Evolutionary conservation across 2,797 vertebrate genomes (phyloP).

Genomic region (Aphelocoma californica): DNA sequence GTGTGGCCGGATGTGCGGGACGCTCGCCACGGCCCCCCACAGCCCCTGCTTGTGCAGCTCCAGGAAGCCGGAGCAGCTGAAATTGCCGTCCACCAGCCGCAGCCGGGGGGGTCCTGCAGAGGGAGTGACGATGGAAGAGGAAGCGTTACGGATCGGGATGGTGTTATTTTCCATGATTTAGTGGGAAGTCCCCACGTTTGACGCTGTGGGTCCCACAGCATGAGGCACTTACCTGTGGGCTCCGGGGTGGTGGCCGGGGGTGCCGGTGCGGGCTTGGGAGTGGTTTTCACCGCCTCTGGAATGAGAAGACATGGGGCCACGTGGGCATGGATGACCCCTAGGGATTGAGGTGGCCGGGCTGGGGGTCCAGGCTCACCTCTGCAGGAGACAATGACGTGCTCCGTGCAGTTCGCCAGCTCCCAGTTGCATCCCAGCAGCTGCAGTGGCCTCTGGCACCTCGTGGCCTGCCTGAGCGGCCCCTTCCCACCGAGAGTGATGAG

Average conservation of each 20-base stretch:
- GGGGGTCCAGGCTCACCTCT: constrained; percentile 29
- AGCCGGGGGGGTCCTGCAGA: constrained; percentile 35
- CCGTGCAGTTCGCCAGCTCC: background rate
- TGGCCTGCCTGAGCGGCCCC: accelerated
- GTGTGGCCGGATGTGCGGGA: accelerated
- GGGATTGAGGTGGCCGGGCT: accelerated
- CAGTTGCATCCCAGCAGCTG: background rate
- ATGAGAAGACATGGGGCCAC: background rate
- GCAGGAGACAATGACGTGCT: background rate
- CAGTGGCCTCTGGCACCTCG: accelerated
- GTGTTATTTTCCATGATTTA: accelerated
- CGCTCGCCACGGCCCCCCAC: constrained; percentile 4
- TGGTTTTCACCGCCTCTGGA: constrained; percentile 44
- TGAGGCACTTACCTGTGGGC: constrained; percentile 39
- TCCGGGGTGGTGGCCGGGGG: background rate
- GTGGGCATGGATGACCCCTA: accelerated
- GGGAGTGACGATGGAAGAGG: accelerated
- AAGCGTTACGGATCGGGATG: accelerated
- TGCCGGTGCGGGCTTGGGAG: background rate
- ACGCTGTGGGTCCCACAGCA: accelerated
- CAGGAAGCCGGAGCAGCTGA: constrained; percentile 51
- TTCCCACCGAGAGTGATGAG: accelerated
- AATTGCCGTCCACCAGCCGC: constrained; percentile 23
- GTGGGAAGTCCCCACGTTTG: accelerated
- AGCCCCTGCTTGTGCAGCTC: constrained; percentile 37